Base-by-base conservation (phyloP, 2,113 vertebrate genomes). In the Galemys pyrenaicus region DNA sequence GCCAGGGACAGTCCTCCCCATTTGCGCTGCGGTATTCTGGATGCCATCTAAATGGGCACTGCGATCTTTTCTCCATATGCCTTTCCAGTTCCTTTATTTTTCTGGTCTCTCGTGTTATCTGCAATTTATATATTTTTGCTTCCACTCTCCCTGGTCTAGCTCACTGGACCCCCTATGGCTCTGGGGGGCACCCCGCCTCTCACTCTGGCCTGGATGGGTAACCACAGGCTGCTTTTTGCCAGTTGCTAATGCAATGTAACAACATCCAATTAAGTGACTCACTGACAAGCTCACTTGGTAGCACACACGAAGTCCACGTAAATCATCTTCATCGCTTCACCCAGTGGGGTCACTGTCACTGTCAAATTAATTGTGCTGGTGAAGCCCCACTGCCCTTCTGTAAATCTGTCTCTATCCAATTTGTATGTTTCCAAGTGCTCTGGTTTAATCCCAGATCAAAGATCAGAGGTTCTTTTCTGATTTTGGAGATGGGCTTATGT, bases 281-380 rank as follows among this genome's bases (percentile, higher is more conserved):
- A 88, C 91, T 87, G 91, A 19, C 93, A 71, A 89, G 92, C 81
- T 83, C 10, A 54, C 94, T 97, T 24, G 65, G 95, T 19, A 11
- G 35, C 87, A 58, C 93, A 92, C 75, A 81, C 62, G 19, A 80
- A 93, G 92, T 84, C 94, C 78, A 92, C 88, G 68, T 88, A 85
- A 82, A 94, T 93, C 60, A 92, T 37, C 62, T 80, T 75, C 81
- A 75, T 0, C 46, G 62, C 91, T 95, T 97, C 49, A 78, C 65
- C 87, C 94, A 35, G 81, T 2, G 89, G 94, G 79, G 81, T 96
- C 97, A 94, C 1, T 96, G 94, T 84, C 94, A 90, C 77, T n/a
- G 83, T 90, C 77, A 44, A 89, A 97, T 96, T 30, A 96, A 96
- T 94, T 22, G 16, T 44, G 67, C 96, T 97, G 95, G 91, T 87